Base-by-base conservation (phyloP, 2,888 invertebrate species). In the Ditylenchus weischeri region DNA sequence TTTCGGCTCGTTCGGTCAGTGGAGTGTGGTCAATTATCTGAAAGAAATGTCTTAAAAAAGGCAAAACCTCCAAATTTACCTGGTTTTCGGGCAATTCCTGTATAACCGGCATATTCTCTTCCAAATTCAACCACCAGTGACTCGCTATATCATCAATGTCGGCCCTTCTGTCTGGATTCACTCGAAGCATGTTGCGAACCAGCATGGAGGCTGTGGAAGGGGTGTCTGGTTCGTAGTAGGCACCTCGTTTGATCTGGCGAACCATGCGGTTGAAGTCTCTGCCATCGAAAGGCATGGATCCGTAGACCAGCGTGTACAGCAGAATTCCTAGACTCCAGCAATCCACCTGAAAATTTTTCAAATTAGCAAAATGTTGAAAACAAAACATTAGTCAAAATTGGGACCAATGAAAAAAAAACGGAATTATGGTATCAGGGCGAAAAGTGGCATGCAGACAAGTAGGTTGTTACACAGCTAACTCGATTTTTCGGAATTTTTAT, bases 231-330 rank as follows among this genome's bases (percentile, higher is more conserved):
- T 96, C 95, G 83, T 91, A 94, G 85, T 95, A 98, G 84, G 94
- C 93, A 7, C 68, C 95, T 83, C 91, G 90, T 79, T 94, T 93
- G 83, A 96, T 96, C 86, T 95, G 94, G 83, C 91, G 90, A 73
- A 94, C 93, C 82, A 98, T 89, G 80, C 92, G 89, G 85, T 93
- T 93, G 86, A 96, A 96, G 86, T 96, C 74, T 72, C 93, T 92
- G 70, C 96, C 96, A 86, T 96, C 96, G 84, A 96, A 96, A 64
- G 88, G 98, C 98, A 98, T 98, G 74, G 95, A 93, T 78, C 96
- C 96, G 84, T 96, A 98, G 75, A 98, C 95, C 82, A 98, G 87
- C 59, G 96, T 96, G 85, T 98, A 98, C 13, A 98, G 87, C 60
- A 98, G 87, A 61, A 98, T 96, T 65, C 96, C 98, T 71, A 98